A percentile compares a stretch with the other conserved stretches of the same genome.
These are phyloP conservation scores for Phoenoteleia sp. DNA, from an alignment of 2,888 invertebrate species.

Conservation along the genomic window DNA sequence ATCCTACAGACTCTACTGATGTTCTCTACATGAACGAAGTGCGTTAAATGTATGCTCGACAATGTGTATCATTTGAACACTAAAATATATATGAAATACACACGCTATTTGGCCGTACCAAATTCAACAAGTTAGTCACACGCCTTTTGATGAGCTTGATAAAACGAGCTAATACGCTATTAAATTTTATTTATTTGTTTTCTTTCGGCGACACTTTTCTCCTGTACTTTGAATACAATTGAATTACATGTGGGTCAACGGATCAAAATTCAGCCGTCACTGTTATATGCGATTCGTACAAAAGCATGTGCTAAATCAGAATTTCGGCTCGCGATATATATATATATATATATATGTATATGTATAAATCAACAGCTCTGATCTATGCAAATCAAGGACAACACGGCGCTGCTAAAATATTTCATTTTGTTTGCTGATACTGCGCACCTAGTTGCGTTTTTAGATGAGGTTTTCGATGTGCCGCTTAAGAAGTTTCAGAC, in stretches of 20 bases:
- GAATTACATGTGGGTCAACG: constrained; percentile 47
- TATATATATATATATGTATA: constrained; percentile 39
- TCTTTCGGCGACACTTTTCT: constrained; percentile 46
- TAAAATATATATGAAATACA: constrained; percentile 63
- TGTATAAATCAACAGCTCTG: constrained; percentile 60
- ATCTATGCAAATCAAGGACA: constrained; percentile 61
- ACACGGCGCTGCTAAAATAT: constrained; percentile 42
- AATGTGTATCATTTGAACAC: constrained; percentile 45
- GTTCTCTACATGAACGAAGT: constrained; percentile 38
- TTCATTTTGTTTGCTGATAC: constrained; percentile 40
- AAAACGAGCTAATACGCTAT: constrained; percentile 64
- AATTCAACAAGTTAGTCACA: constrained; percentile 71
- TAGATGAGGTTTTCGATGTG: neutral
- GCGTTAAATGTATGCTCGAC: constrained; percentile 52
- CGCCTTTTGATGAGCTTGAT: constrained; percentile 71
- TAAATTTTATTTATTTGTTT: constrained; percentile 28
- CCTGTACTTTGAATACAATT: constrained; percentile 50
- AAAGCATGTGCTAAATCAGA: constrained; percentile 67
- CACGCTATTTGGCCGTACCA: constrained; percentile 68
- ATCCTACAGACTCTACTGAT: constrained; percentile 28
- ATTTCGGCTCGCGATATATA: constrained; percentile 46
- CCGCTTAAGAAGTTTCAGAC: neutral
- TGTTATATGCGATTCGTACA: constrained; percentile 48
- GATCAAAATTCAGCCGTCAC: constrained; percentile 47
- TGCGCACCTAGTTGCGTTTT: constrained; percentile 38